These are phyloP conservation scores for Cotesia typhae DNA, from an alignment of 1,140 invertebrate genomes.

Conservation along the genomic window DNA sequence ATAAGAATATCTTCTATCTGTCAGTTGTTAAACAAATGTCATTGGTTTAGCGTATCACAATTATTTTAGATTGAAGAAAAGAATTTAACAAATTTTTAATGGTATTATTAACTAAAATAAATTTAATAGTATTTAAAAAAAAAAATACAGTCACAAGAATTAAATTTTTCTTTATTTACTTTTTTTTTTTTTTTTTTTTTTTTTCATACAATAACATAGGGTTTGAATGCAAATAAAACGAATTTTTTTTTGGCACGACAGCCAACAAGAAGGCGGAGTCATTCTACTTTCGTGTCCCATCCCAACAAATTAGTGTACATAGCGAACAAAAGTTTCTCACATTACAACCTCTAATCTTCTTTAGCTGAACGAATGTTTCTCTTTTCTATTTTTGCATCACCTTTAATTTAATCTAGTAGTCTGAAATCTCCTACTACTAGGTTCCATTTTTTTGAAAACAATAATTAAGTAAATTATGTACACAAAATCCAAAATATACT, in stretches of 20 bases:
- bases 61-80: too few species aligned
- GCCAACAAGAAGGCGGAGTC: conserved; percentile 48
- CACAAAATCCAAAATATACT: too few species aligned
- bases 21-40: too few species aligned
- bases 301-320: conserved; percentile 55
- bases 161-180: neutral
- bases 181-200: neutral
- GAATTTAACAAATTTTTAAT: neutral
- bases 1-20: neutral
- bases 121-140: neutral
- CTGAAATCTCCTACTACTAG: neutral
- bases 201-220: neutral
- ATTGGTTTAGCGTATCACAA: too few species aligned
- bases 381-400: conserved; percentile 33
- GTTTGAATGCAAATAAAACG: conserved; percentile 34
- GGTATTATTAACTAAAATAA: neutral
- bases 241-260: conserved; percentile 41
- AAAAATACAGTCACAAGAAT: neutral
- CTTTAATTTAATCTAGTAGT: conserved; percentile 22
- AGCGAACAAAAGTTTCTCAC: conserved; percentile 31
- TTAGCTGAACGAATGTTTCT: too few species aligned
- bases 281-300: conserved; percentile 37
- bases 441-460: too few species aligned
- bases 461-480: too few species aligned
- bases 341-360: conserved; percentile 26